A percentile compares a stretch with the other conserved stretches of the same genome.
phyloP scores from a whole-genome alignment of 1,140 invertebrate genomes.

The Rhagoletis pomonella region DNA sequence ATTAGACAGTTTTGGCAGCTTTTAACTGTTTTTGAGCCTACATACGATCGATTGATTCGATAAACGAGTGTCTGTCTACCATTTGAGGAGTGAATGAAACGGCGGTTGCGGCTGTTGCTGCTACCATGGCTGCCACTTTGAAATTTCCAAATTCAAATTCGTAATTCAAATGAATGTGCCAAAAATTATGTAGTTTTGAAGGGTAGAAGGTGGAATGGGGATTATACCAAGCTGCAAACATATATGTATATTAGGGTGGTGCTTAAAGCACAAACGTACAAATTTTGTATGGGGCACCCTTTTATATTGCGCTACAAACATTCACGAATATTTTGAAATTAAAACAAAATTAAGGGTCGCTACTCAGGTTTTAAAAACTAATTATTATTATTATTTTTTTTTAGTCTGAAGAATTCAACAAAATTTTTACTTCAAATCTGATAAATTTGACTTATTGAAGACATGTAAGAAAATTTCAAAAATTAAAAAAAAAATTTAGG shows the following conservation, averaged over 20 bases:
- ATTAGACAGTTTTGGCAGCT: conserved; percentile 49
- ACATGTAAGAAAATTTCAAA: too few relatives aligned
- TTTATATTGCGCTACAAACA: too few relatives aligned
- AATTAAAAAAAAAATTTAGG: too few relatives aligned
- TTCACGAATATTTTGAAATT: too few relatives aligned
- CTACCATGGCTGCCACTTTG: not conserved
- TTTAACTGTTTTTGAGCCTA: conserved; percentile 47
- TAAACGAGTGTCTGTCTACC: not conserved
- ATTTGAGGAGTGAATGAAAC: conserved; percentile 33
- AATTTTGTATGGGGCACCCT: too few relatives aligned
- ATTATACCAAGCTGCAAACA: not conserved
- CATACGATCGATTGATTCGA: conserved; percentile 42
- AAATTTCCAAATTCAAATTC: conserved; percentile 10
- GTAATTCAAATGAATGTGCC: conserved; percentile 23
- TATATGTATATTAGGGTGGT: not conserved
- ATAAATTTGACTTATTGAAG: too few relatives aligned
- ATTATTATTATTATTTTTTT: too few relatives aligned
- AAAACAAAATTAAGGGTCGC: too few relatives aligned
- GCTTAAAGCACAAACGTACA: too few relatives aligned
- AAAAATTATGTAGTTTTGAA: not conserved
- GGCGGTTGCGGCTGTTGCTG: not conserved
- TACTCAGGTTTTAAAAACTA: too few relatives aligned
- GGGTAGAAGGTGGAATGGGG: not conserved
- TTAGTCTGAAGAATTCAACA: too few relatives aligned
- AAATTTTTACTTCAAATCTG: too few relatives aligned